A percentile compares a stretch with the other conserved stretches of the same genome.
phyloP scores from a whole-genome alignment of 2,113 vertebrate species.

The Otolemur garnettii region DNA sequence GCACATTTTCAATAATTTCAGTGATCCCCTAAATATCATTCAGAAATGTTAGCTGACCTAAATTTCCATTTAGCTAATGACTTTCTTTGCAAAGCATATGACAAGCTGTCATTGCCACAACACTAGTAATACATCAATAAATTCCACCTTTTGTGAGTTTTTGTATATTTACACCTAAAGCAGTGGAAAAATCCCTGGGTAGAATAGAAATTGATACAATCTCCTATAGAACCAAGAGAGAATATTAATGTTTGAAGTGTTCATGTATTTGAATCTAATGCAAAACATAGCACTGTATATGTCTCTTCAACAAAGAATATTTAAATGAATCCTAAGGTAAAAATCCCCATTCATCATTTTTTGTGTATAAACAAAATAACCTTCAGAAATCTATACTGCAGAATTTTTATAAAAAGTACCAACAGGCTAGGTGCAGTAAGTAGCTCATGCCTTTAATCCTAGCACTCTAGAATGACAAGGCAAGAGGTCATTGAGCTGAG shows the following conservation, averaged over 20 bases:
- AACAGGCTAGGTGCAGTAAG: too few relatives aligned
- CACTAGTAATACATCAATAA: constrained; percentile 86
- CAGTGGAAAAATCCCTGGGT: constrained; percentile 68
- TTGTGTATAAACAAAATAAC: background rate
- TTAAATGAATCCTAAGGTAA: background rate
- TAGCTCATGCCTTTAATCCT: too few relatives aligned
- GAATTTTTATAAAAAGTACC: background rate
- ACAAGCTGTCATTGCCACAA: constrained; percentile 85
- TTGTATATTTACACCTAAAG: constrained; percentile 68
- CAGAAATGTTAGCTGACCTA: constrained; percentile 79
- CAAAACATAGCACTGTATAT: background rate
- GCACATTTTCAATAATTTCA: constrained; percentile 83
- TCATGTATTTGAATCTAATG: constrained; percentile 39
- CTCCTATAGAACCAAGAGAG: constrained; percentile 38
- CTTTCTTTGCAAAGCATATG: constrained; percentile 76
- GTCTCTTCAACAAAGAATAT: constrained; percentile 32
- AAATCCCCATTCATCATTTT: constrained; percentile 33
- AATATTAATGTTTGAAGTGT: constrained; percentile 46
- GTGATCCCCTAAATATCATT: constrained; percentile 78
- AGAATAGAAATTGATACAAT: constrained; percentile 74
- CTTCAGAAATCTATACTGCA: constrained; percentile 50
- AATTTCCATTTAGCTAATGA: constrained; percentile 88
- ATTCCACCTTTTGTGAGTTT: constrained; percentile 71
- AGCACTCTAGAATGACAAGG: too few relatives aligned
- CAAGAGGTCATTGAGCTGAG: too few relatives aligned